Conservation (phyloP, 2,888 invertebrate genomes). For the Parasteatoda lunata region DNA sequence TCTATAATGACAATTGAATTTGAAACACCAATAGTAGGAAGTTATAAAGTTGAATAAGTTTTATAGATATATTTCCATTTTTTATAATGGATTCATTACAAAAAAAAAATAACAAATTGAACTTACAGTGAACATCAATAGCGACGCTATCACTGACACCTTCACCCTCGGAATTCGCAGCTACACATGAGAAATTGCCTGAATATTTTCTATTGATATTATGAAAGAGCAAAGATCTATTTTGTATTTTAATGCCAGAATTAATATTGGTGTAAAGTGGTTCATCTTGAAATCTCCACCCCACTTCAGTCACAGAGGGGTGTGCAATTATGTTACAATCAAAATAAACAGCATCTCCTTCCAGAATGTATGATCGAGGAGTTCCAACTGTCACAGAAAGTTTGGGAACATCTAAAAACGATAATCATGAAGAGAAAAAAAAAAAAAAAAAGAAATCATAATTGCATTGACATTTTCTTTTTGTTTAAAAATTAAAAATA, state of each 20-base stretch:
- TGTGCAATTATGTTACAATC: conserved; percentile 93
- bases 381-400: conserved; percentile 87
- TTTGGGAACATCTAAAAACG: conserved; percentile 85
- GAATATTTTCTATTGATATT: conserved; percentile 70
- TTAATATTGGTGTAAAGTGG: conserved; percentile 67
- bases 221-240: conserved; percentile 71
- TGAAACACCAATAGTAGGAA: too few relatives aligned
- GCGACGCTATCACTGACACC: conserved; percentile 70
- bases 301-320: conserved; percentile 87
- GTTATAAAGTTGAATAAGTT: too few relatives aligned
- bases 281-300: conserved; percentile 78
- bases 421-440: background rate
- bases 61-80: too few relatives aligned
- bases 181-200: conserved; percentile 71
- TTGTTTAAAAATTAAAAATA: too few relatives aligned
- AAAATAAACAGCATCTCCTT: conserved; percentile 93
- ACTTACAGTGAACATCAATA: conserved; percentile 71
- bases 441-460: background rate
- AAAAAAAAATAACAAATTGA: too few relatives aligned
- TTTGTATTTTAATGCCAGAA: conserved; percentile 70
- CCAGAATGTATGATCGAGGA: conserved; percentile 87
- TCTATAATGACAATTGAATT: too few relatives aligned
- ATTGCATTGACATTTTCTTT: background rate
- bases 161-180: conserved; percentile 71
- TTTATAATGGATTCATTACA: too few relatives aligned